Evolutionary conservation across 2,888 invertebrate species (phyloP).

Genomic region (Leistus spinibarbis): DNA sequence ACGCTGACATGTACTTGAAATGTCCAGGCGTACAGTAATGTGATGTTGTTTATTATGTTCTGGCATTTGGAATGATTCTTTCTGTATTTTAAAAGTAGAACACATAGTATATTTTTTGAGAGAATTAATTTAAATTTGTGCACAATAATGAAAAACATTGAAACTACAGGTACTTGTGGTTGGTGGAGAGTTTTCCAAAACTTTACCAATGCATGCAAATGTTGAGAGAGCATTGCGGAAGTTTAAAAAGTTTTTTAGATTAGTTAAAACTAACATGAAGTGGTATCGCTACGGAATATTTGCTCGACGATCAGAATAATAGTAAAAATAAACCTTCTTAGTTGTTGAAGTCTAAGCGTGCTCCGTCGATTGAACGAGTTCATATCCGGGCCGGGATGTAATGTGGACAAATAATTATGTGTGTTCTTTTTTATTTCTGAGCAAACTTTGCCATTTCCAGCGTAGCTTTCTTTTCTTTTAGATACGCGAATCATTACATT

Average conservation of each 20-base stretch:
- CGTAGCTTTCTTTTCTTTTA: conserved; percentile 37
- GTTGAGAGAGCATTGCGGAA: background rate
- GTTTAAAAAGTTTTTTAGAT: background rate
- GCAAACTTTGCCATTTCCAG: conserved; percentile 19
- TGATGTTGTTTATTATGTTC: too few species aligned
- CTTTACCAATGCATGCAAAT: conserved; percentile 32
- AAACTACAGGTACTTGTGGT: too few species aligned
- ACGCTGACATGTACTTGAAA: too few species aligned
- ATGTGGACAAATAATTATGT: conserved; percentile 36
- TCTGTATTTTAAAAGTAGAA: too few species aligned
- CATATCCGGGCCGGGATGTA: background rate
- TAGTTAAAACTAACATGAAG: background rate
- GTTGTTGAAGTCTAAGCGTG: background rate
- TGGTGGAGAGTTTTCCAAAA: too few species aligned
- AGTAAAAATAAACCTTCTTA: background rate
- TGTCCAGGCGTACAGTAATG: too few species aligned
- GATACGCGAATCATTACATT: conserved; percentile 53
- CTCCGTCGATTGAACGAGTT: too few species aligned
- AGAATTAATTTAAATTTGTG: too few species aligned
- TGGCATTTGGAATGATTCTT: too few species aligned
- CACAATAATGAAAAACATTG: too few species aligned
- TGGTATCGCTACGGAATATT: background rate
- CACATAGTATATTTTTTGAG: too few species aligned
- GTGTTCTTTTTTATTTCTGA: conserved; percentile 23
- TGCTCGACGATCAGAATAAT: background rate